These are phyloP conservation scores for Tetraneura akinire DNA, from an alignment of 1,140 invertebrate genomes.

Conservation along the genomic window DNA sequence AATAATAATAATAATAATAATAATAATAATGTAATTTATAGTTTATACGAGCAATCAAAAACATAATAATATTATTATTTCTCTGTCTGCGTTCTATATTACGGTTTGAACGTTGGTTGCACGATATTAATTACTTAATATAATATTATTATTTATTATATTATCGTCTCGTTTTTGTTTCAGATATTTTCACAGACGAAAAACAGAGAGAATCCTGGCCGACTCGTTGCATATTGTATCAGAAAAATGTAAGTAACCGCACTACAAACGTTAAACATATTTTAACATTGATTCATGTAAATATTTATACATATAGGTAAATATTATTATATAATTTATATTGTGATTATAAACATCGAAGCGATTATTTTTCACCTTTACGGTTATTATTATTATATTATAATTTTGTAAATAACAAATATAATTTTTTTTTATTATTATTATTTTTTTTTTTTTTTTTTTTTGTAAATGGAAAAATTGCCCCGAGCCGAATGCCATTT, in stretches of 20 bases:
- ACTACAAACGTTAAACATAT: no score
- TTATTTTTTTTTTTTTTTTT: slow-evolving; percentile 7
- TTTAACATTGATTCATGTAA: not conserved
- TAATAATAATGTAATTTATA: no score
- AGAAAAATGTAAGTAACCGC: not conserved
- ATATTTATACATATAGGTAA: no score
- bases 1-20: no score
- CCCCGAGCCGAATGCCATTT: not conserved
- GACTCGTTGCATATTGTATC: not conserved
- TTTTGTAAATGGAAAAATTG: not conserved
- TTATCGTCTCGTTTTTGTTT: no score
- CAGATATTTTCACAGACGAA: not conserved
- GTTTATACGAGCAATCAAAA: no score
- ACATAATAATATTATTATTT: no score
- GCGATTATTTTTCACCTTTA: not conserved
- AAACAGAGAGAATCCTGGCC: not conserved
- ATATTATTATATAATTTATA: no score
- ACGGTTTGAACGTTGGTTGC: no score
- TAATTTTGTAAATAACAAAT: slow-evolving; percentile 9
- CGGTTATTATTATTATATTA: not conserved
- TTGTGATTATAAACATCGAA: not conserved
- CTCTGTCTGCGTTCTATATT: no score
- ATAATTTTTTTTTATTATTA: not conserved
- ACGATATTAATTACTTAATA: no score
- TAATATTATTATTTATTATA: no score